A percentile compares a stretch with the other conserved stretches of the same genome.
Conservation (phyloP, 1,140 invertebrate species). For the Hesperophylax magnus region DNA sequence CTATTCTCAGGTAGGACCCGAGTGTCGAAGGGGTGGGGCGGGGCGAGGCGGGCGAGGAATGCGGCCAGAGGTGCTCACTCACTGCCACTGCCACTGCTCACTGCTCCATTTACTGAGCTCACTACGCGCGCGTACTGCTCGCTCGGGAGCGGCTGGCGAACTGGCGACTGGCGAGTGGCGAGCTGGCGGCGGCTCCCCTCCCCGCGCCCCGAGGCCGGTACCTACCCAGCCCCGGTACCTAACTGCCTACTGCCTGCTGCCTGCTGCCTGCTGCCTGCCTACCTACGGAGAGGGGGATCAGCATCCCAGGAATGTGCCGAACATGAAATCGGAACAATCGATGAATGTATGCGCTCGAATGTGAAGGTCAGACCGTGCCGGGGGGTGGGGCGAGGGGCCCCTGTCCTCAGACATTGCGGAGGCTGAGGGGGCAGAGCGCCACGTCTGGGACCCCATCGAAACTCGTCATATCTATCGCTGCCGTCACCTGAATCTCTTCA, state of each 20-base stretch:
- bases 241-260: too few relatives aligned
- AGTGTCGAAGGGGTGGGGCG: constrained; percentile 6
- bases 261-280: neutral
- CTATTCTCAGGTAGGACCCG: neutral
- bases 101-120: neutral
- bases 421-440: neutral
- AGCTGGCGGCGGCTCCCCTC: neutral
- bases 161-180: neutral
- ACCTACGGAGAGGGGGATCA: neutral
- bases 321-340: constrained; percentile 41
- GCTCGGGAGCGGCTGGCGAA: too few relatives aligned
- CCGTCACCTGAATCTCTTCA: too few relatives aligned
- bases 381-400: neutral
- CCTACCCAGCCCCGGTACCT: too few relatives aligned
- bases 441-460: neutral
- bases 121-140: neutral
- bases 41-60: constrained; percentile 6
- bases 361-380: constrained; percentile 19
- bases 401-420: neutral
- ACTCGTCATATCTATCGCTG: neutral
- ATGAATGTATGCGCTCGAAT: constrained; percentile 36
- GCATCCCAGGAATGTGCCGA: constrained; percentile 37
- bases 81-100: constrained; percentile 16
- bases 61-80: constrained; percentile 8
- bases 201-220: too few relatives aligned